phyloP scores from a whole-genome alignment of 2,888 invertebrate species.

The Malthinus flaveolus region DNA sequence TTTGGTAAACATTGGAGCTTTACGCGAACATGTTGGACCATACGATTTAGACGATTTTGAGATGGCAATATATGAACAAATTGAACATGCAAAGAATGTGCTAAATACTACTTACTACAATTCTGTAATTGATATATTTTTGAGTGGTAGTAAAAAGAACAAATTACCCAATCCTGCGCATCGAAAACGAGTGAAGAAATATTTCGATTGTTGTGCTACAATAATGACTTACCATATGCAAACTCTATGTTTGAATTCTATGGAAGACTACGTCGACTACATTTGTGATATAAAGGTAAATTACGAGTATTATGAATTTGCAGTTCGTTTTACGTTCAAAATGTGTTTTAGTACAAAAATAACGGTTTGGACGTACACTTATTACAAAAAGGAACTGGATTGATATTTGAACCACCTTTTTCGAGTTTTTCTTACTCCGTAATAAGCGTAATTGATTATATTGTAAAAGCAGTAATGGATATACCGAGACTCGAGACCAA shows the following conservation, averaged over 20 bases:
- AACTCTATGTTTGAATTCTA: slow-evolving; percentile 76
- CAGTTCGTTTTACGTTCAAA: background rate
- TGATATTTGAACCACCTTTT: slow-evolving; percentile 76
- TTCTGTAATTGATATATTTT: slow-evolving; percentile 64
- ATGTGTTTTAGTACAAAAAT: slow-evolving; percentile 62
- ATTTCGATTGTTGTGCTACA: slow-evolving; percentile 83
- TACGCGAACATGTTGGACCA: slow-evolving; percentile 62
- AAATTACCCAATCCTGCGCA: slow-evolving; percentile 70
- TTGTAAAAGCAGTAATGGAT: slow-evolving; percentile 71
- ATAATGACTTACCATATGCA: slow-evolving; percentile 90
- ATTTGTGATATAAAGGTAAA: slow-evolving; percentile 75
- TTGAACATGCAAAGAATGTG: slow-evolving; percentile 68
- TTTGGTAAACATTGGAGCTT: slow-evolving; percentile 62
- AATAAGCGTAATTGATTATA: slow-evolving; percentile 70
- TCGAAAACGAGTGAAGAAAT: slow-evolving; percentile 68
- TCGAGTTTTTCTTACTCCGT: slow-evolving; percentile 73
- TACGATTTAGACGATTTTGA: slow-evolving; percentile 71
- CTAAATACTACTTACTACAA: slow-evolving; percentile 70
- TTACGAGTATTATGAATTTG: background rate
- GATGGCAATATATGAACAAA: slow-evolving; percentile 59
- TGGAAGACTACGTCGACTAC: slow-evolving; percentile 76
- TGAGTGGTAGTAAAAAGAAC: slow-evolving; percentile 68
- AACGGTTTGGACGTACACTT: slow-evolving; percentile 71
- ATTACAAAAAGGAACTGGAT: slow-evolving; percentile 61
- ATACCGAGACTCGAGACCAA: slow-evolving; percentile 81